Conservation (phyloP, 2,888 invertebrate species). For the Chaetogeoica ovagalla region DNA sequence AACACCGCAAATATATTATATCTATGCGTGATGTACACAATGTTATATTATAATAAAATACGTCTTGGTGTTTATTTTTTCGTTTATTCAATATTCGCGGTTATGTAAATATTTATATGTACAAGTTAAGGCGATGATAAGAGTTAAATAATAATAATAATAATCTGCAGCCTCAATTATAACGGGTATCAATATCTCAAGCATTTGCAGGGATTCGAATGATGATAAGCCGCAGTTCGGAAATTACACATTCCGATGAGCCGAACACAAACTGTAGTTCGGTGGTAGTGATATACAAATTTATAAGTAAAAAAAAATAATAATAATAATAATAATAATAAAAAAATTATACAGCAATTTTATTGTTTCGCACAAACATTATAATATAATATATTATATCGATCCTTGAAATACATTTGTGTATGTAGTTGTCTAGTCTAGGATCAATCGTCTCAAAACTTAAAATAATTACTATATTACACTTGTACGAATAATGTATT, state of each 20-base stretch:
- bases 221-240: background rate
- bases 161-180: conserved; percentile 1
- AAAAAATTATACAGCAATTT: conserved; percentile 12
- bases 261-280: conserved; percentile 8
- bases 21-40: background rate
- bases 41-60: background rate
- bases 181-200: background rate
- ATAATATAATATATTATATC: background rate
- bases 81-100: background rate
- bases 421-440: conserved; percentile 25
- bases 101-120: conserved; percentile 12
- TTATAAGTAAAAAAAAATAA: conserved; percentile 9
- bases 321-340: background rate
- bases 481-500: background rate
- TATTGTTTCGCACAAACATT: background rate
- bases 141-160: conserved; percentile 15
- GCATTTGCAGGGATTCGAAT: conserved; percentile 1
- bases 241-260: background rate
- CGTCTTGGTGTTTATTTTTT: background rate
- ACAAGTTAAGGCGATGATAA: conserved; percentile 4
- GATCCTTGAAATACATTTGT: conserved; percentile 34
- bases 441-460: conserved; percentile 3
- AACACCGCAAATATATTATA: background rate
- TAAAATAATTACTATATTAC: background rate
- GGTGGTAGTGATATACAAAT: conserved; percentile 19